Conservation (phyloP, 2,888 invertebrate genomes). For the Helicoverpa assulta region DNA sequence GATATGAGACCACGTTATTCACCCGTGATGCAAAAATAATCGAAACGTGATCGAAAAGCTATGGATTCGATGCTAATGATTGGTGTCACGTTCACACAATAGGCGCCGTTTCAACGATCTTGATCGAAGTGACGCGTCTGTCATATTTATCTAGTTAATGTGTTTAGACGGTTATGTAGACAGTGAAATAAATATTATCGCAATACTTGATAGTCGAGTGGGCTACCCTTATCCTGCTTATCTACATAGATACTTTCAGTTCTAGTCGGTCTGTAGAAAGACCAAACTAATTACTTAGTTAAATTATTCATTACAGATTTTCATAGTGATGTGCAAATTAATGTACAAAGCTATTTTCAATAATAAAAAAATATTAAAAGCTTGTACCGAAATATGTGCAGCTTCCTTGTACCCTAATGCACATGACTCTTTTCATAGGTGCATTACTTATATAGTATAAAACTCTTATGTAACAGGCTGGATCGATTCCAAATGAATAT, state of each 20-base stretch:
- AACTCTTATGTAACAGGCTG: neutral
- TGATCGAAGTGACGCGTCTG: slow-evolving; percentile 58
- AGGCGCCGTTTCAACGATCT: slow-evolving; percentile 62
- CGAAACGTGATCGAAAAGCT: slow-evolving; percentile 58
- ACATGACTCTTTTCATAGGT: too few species aligned
- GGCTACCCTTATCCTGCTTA: neutral
- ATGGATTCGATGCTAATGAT: slow-evolving; percentile 56
- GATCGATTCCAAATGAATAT: neutral
- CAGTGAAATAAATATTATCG: neutral
- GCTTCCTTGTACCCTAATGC: too few species aligned
- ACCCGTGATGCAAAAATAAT: slow-evolving; percentile 54
- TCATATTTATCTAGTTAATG: slow-evolving; percentile 49
- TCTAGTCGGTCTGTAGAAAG: neutral
- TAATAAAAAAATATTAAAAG: too few species aligned
- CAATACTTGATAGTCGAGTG: slow-evolving; percentile 3
- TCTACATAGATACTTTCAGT: neutral
- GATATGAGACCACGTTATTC: slow-evolving; percentile 50
- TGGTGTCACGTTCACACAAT: slow-evolving; percentile 61
- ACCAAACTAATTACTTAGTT: too few species aligned
- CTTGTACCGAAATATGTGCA: too few species aligned
- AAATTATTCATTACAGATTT: too few species aligned
- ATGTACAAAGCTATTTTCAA: too few species aligned
- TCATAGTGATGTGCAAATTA: too few species aligned
- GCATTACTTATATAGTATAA: neutral
- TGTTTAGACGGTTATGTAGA: neutral